Conservation (phyloP, 2,888 invertebrate genomes). For the Erynnis tages region DNA sequence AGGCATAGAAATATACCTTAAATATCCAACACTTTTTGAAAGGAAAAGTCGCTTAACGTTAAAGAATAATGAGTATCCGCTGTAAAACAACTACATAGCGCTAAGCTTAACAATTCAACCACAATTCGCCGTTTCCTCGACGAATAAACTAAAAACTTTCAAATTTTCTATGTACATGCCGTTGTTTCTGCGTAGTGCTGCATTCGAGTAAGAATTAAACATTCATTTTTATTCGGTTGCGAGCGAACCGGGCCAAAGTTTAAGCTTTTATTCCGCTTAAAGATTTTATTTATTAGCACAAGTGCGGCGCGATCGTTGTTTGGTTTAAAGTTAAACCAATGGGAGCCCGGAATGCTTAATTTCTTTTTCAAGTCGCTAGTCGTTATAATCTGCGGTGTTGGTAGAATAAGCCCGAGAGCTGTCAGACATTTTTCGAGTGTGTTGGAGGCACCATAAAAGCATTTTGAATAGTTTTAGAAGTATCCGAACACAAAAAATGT, state of each 20-base stretch:
- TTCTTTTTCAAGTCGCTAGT: conserved; percentile 14
- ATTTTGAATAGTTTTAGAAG: no score
- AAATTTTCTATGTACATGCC: conserved; percentile 10
- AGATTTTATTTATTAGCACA: conserved; percentile 27
- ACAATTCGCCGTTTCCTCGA: conserved; percentile 3
- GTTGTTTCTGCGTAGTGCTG: conserved; percentile 32
- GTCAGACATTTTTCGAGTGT: background rate
- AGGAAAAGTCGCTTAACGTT: no score
- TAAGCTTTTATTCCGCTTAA: conserved; percentile 37
- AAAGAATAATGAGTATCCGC: no score
- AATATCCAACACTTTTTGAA: no score
- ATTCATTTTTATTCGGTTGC: conserved; percentile 47
- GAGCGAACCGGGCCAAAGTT: conserved; percentile 37
- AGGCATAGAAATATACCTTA: no score
- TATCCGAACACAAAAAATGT: no score
- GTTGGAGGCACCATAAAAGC: background rate
- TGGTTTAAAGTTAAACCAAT: conserved; percentile 21
- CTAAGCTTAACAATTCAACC: background rate
- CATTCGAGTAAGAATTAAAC: conserved; percentile 44
- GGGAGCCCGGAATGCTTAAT: conserved; percentile 7
- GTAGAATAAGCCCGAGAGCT: background rate
- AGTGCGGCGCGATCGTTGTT: conserved; percentile 17
- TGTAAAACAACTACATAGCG: background rate
- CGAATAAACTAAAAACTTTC: conserved; percentile 13
- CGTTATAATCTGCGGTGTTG: conserved; percentile 8